Evolutionary conservation across 2,888 invertebrate species (phyloP), one percentile per base, ranked within the genome.

Genomic region (Mythimna vitellina): DNA sequence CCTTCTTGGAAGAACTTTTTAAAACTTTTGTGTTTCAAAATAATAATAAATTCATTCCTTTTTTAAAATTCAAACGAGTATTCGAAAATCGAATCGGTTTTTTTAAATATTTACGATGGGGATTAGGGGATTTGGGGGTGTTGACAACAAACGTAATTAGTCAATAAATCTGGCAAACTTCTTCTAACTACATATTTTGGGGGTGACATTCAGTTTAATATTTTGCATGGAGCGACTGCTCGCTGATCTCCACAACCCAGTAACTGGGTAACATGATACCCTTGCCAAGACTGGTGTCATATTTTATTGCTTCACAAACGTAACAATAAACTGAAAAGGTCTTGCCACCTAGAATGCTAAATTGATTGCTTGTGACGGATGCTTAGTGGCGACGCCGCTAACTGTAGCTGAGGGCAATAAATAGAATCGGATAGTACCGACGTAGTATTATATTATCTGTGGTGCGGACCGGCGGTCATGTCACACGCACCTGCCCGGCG

Each of bases 401-500:
- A 70, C 76, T 65, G 69, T 80, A 75, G 65, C 83, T 91, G 88
- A 88, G 88, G 89, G 89, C 88, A 91, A 92, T 93, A 94, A 93
- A 93, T 93, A 91, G 92, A 91, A 88, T 86, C 86, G 81, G 82
- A 87, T 80, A 88, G 82, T 84, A 81, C 49, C 49, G 49, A n/a
- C n/a, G 49, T 51, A 51, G 49, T 51, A 51, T 51, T 51, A 51
- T 51, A 51, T 51, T 51, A 51, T 51, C 49, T 51, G 49, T 51
- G 49, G 49, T 51, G n/a, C 82, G 63, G 78, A 78, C 70, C 53
- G 81, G 85, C 82, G 83, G 82, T 60, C 89, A 87, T 86, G 93
- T 92, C 94, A 88, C 68, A 81, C 86, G 88, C 95, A 95, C 95
- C 95, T 95, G 95, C 92, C 91, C 80, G 66, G 67, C 92, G 92